Evolutionary conservation across 2,888 invertebrate species (phyloP), one percentile per base, ranked within the genome.

Genomic region (Troides helena): DNA sequence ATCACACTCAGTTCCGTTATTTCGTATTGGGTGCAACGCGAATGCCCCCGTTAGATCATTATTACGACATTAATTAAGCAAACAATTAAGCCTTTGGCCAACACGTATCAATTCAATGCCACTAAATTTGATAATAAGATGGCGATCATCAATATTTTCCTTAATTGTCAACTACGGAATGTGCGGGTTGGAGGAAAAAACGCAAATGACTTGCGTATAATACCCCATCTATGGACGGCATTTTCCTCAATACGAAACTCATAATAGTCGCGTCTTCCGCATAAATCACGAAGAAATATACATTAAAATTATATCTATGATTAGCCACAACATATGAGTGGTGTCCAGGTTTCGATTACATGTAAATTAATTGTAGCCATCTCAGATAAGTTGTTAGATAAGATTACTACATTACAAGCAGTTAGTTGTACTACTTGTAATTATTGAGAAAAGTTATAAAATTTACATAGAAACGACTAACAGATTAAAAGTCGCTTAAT

Each of bases 101-200:
- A 65, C 62, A 65, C 65, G 57, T 43, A 62, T 17, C 65, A 67
- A 39, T 66, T 66, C 66, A 70, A 66, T 67, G 69, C 57, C 61
- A 57, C 23, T 62, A 46, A 69, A 69, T 65, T 62, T 18, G 23
- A 65, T 62, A 62, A 65, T 4, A 61, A 50, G 30, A 25, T 39
- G 21, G 53, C 60, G 25, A 36, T 63, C 60, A 43, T 36, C 36
- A 68, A 60, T 30, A 57, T 69, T 65, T 65, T 65, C 65, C 69
- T 69, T 58, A 63, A 59, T 50, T 30, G 63, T 46, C 59, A 57
- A 62, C 62, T 62, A 58, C 17, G 39, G 30, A 36, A 30, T 43
- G 43, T 25, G 4, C 63, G 30, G 50, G 46, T 59, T 56, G 67
- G 60, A 70, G 70, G 70, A 60, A 63, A 46, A 70, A 67, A 64